Evolutionary conservation across 2,888 invertebrate species (phyloP).

Genomic region (Mystacides longicornis): DNA sequence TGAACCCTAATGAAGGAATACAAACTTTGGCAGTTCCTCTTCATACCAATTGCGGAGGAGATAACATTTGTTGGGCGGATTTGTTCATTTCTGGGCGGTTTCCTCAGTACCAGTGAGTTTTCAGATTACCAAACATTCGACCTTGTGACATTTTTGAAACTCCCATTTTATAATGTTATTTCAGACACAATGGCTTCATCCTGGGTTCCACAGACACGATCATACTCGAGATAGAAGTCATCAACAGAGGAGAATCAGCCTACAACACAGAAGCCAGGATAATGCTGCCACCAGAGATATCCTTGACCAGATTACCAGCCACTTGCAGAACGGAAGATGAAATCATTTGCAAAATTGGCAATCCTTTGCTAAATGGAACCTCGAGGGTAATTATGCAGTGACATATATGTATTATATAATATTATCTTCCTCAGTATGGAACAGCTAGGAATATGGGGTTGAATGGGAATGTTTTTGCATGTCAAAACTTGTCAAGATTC

Average conservation of each 20-base stretch:
- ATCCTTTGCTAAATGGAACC: constrained; percentile 29
- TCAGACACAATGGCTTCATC: constrained; percentile 28
- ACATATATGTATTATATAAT: no score
- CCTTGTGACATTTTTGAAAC: no score
- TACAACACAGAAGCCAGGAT: constrained; percentile 26
- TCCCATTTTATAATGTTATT: background rate
- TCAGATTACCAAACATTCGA: no score
- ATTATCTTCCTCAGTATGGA: no score
- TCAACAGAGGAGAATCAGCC: constrained; percentile 27
- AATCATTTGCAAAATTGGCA: constrained; percentile 30
- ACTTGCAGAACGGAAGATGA: constrained; percentile 26
- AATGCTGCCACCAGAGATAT: constrained; percentile 24
- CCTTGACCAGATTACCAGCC: constrained; percentile 22
- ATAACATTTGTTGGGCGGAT: constrained; percentile 30
- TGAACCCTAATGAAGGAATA: constrained; percentile 1
- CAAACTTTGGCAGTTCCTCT: constrained; percentile 28
- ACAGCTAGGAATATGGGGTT: no score
- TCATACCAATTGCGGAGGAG: constrained; percentile 31
- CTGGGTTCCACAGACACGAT: constrained; percentile 33
- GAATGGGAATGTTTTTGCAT: no score
- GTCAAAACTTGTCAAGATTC: no score
- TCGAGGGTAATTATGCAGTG: background rate
- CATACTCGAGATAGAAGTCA: constrained; percentile 28
- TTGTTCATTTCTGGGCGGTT: constrained; percentile 28
- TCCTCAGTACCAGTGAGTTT: constrained; percentile 13